Base-by-base conservation (phyloP, 2,113 vertebrate genomes). In the Gnathonemus longibarbis region DNA sequence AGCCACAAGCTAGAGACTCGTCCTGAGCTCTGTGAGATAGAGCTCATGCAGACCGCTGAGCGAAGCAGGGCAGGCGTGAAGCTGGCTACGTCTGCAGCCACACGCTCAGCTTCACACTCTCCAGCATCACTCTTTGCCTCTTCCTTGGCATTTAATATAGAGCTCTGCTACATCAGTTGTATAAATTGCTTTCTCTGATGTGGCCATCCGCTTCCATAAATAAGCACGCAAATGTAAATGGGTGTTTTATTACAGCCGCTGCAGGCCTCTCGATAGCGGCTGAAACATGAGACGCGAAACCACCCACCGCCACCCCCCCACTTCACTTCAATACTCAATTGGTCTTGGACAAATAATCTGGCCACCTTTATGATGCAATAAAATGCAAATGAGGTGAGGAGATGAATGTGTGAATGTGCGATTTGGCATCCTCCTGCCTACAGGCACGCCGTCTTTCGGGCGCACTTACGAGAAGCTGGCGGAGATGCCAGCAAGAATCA, bases 341-440 rank as follows among this genome's bases (percentile, higher is more conserved):
- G 85, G 83, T 88, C 91, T 88, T 89, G 88, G 84, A 90, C 88
- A 91, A 92, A 89, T 88, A 91, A 89, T 90, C 56, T 66, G 84
- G 88, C 88, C 90, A 87, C 90, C 90, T 93, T 92, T 91, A 92
- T 83, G 77, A 89, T 91, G 91, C 84, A 90, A 91, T 92, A 93
- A 93, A 92, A 92, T 88, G 74, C 84, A 89, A 89, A 89, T 91
- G 90, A 90, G 89, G 45, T 31, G 70, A 89, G 90, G 88, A 91
- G 90, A 91, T 89, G 91, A 58, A 92, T 85, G 90, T 92, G 91
- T 90, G 88, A 92, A 92, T n/a, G 83, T 83, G 70, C 80, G 89
- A 89, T 89, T 91, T 66, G 48, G 35, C 50, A 50, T 66, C 50
- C 56, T 53, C 86, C 19, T 15, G 74, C 53, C 88, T 88, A 66